Percentiles rank a stretch among this genome's conserved stretches.
Conservation (phyloP, 2,113 vertebrate species). For the Nesogale talazaci region DNA sequence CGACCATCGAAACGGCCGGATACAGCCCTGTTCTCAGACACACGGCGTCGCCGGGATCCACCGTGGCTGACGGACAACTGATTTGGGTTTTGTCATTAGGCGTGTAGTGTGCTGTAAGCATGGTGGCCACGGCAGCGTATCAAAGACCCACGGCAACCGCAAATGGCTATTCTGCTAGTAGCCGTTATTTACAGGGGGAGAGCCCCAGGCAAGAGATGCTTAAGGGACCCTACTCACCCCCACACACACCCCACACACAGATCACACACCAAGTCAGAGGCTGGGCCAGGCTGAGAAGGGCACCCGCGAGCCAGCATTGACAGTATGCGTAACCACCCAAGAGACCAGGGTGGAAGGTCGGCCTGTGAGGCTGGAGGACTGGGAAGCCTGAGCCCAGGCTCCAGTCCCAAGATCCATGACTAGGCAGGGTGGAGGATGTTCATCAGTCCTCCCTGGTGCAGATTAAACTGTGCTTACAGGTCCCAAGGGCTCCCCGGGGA, state of each 20-base stretch:
- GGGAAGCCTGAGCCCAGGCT: neutral
- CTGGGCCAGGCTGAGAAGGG: fast-evolving
- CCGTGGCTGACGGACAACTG: neutral
- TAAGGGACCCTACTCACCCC: no score
- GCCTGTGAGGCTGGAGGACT: neutral
- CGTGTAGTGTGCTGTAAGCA: neutral
- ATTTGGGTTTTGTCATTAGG: neutral
- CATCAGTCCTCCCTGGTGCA: neutral
- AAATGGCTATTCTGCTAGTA: fast-evolving
- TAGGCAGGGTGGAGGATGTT: neutral
- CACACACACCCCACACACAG: neutral
- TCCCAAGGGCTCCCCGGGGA: neutral
- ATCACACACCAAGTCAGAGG: neutral
- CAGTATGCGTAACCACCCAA: neutral
- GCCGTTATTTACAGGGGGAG: neutral
- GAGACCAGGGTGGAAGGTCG: neutral
- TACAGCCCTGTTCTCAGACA: neutral
- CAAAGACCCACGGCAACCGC: neutral
- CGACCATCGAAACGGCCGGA: neutral
- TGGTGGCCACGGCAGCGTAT: neutral
- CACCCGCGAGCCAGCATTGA: neutral
- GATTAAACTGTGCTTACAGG: neutral
- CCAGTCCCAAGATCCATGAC: neutral
- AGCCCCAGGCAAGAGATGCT: neutral
- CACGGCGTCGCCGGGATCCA: neutral